phyloP scores from a whole-genome alignment of 2,888 invertebrate species.

The Amorpha juglandis region DNA sequence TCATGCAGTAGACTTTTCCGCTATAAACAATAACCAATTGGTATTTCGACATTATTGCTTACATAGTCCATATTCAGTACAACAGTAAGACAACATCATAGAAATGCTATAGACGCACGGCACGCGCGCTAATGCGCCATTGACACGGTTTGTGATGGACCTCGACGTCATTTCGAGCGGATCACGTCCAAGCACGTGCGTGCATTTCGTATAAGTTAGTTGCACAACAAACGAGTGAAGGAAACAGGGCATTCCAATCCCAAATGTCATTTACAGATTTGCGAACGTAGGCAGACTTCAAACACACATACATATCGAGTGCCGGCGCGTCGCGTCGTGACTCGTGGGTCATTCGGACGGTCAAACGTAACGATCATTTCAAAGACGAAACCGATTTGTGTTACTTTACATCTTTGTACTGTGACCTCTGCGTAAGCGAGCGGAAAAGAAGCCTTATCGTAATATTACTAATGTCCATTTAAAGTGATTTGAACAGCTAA shows the following conservation, averaged over 20 bases:
- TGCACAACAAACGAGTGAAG: conserved; percentile 26
- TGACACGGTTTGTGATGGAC: conserved; percentile 31
- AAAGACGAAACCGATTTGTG: conserved; percentile 22
- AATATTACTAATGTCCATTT: neutral
- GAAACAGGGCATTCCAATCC: conserved; percentile 10
- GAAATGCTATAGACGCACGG: conserved; percentile 22
- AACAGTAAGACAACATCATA: conserved; percentile 25
- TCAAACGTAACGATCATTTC: conserved; percentile 25
- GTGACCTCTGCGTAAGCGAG: conserved; percentile 17
- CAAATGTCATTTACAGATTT: conserved; percentile 14
- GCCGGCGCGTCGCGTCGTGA: conserved; percentile 12
- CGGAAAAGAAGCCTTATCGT: conserved; percentile 19
- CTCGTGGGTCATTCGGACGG: conserved; percentile 20
- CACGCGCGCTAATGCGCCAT: conserved; percentile 30
- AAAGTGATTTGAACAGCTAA: neutral
- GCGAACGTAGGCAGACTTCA: conserved; percentile 14
- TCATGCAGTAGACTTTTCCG: neutral
- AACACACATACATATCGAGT: neutral
- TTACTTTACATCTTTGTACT: conserved; percentile 24
- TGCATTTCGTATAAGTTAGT: conserved; percentile 25
- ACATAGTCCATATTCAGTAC: conserved; percentile 6
- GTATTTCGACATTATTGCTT: neutral
- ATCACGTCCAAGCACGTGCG: conserved; percentile 29
- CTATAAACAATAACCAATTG: conserved; percentile 3
- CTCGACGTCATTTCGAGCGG: conserved; percentile 18